A percentile compares a stretch with the other conserved stretches of the same genome.
Evolutionary conservation across 2,888 invertebrate species (phyloP).

Genomic region (Ennomos quercinarius): DNA sequence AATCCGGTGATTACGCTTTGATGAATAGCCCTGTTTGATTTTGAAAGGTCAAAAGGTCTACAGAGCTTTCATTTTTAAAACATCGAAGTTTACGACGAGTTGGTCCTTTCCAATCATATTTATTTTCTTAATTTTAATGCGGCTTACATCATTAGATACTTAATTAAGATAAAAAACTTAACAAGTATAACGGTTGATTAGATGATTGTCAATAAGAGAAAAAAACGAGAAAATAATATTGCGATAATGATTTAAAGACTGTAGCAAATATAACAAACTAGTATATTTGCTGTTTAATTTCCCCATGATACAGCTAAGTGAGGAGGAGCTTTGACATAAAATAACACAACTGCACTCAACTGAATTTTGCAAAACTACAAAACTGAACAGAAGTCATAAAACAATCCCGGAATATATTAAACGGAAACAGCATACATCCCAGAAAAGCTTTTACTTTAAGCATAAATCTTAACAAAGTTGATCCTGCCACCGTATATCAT

Average conservation of each 20-base stretch:
- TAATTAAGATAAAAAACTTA: too few relatives aligned
- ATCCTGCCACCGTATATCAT: slow-evolving; percentile 34
- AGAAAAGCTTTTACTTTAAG: slow-evolving; percentile 33
- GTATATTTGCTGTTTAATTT: neutral
- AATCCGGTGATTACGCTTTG: slow-evolving; percentile 42
- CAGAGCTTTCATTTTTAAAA: slow-evolving; percentile 6
- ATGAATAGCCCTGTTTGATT: slow-evolving; percentile 30
- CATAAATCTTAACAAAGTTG: slow-evolving; percentile 33
- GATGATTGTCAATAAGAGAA: too few relatives aligned
- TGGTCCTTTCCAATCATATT: neutral
- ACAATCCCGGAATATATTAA: slow-evolving; percentile 11
- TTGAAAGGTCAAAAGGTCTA: slow-evolving; percentile 17
- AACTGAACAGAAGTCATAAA: slow-evolving; percentile 12
- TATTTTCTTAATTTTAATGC: neutral
- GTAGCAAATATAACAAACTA: too few relatives aligned
- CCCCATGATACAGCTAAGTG: neutral
- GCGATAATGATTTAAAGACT: too few relatives aligned
- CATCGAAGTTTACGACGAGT: neutral
- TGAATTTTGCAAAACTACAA: slow-evolving; percentile 2
- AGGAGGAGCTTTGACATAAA: slow-evolving; percentile 1
- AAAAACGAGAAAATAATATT: too few relatives aligned
- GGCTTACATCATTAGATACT: too few relatives aligned
- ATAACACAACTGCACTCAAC: slow-evolving; percentile 5
- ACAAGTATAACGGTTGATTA: too few relatives aligned
- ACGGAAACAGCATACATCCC: slow-evolving; percentile 23